Evolutionary conservation across 2,888 invertebrate genomes (phyloP).

Genomic region (Hypena proboscidalis): DNA sequence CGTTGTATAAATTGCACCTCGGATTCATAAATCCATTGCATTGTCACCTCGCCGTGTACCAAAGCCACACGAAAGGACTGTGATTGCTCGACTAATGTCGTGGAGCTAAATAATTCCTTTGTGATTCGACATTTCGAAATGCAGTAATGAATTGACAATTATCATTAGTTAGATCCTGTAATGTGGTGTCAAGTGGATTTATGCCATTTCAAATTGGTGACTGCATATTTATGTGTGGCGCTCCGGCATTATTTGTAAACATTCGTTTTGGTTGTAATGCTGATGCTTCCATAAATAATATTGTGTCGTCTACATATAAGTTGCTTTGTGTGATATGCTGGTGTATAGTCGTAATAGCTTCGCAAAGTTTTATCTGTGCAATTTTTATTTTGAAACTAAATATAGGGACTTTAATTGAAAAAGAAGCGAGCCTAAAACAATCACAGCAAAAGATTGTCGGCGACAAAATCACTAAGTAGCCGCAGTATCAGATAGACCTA

Average conservation of each 20-base stretch:
- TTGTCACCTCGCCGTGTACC: conserved; percentile 49
- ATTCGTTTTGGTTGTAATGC: no score
- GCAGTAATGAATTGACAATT: conserved; percentile 27
- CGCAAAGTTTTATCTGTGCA: no score
- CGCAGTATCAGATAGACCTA: conserved; percentile 38
- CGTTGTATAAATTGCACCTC: conserved; percentile 45
- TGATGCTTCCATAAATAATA: no score
- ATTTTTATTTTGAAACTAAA: no score
- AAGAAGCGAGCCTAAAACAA: conserved; percentile 3
- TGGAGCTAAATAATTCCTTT: conserved; percentile 35
- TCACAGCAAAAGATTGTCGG: conserved; percentile 6
- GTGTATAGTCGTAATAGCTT: no score
- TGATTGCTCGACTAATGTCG: conserved; percentile 44
- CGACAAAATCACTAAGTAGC: conserved; percentile 28
- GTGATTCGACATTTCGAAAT: conserved; percentile 32
- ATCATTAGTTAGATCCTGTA: conserved; percentile 5
- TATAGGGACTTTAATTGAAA: conserved; percentile 7
- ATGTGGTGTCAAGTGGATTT: conserved; percentile 8
- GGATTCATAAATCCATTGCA: conserved; percentile 52
- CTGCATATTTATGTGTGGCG: background rate
- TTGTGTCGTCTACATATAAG: no score
- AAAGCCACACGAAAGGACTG: conserved; percentile 32
- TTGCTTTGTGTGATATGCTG: no score
- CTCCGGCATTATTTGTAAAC: no score
- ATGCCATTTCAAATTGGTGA: conserved; percentile 1